Base-by-base conservation (phyloP, 2,888 invertebrate species). In the Pseudoips prasinana region DNA sequence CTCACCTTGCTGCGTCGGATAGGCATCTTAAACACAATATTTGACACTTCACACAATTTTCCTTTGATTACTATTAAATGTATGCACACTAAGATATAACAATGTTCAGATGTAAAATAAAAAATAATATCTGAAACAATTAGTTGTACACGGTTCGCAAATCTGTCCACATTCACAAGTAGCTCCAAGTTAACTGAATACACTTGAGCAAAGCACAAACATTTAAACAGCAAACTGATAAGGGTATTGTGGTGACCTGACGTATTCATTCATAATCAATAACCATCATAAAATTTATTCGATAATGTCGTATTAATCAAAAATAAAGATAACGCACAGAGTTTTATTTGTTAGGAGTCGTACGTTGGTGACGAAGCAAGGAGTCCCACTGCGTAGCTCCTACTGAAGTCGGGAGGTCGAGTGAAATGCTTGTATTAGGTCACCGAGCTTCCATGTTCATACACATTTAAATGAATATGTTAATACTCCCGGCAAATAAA, bases 181-280 rank as follows among this genome's bases (percentile, higher is more conserved):
- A 55, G 80, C 76, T 73, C 58, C 56, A 66, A 73, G 74, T 79
- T 71, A 79, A 88, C 87, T 87, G 86, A 82, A 81, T 86, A 73
- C 66, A 73, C 68, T 74, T 68, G 67, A 73, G 74, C 77, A 74
- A 76, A 77, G 77, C 86, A 79, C 82, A 83, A 82, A 83, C 81
- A 87, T 88, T 79, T 87, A 87, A 86, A 83, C 74, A 68, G 73
- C 66, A 68, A 52, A 68, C n/a, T 58, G 88, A 87, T 88, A 84
- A 87, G 85, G 86, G 2, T 20, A 20, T 78, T 74, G 73, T 61
- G 70, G 65, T 83, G 83, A 85, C 81, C 84, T 75, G 83, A 80
- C 79, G 81, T 79, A 64, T 63, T 64, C 64, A 74, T 74, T 76
- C 69, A 72, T 77, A 76, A 80, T 81, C 80, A 80, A 73, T 73